Evolutionary conservation across 1,140 invertebrate species (phyloP).

Genomic region (Conus betulinus): DNA sequence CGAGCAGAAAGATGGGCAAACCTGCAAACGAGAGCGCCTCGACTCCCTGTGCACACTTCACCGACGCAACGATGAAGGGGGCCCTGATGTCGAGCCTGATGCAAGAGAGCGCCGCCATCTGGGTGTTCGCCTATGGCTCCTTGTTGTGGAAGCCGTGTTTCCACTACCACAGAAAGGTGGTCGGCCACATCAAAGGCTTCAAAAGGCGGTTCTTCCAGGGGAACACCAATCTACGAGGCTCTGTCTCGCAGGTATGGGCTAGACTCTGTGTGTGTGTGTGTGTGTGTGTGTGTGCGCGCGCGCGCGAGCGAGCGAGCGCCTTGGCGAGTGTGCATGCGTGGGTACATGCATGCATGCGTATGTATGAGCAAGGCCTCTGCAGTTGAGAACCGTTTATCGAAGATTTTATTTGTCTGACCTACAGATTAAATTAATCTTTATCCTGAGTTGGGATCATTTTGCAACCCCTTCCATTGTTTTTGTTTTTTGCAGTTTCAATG

Average conservation of each 20-base stretch:
- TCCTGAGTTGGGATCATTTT: no score
- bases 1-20: no score
- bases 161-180: conserved; percentile 84
- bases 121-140: conserved; percentile 96
- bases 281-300: background rate
- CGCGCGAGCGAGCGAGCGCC: no score
- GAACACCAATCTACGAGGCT: conserved; percentile 91
- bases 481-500: no score
- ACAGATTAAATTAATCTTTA: no score
- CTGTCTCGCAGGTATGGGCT: conserved; percentile 83
- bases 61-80: background rate
- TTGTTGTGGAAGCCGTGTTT: conserved; percentile 96
- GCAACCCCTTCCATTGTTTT: no score
- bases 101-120: conserved; percentile 67
- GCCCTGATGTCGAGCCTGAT: background rate
- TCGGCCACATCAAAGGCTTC: conserved; percentile 91
- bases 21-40: background rate
- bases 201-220: conserved; percentile 92
- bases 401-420: no score
- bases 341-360: no score
- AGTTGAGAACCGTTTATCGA: no score
- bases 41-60: background rate
- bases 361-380: no score
- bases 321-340: no score
- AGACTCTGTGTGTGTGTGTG: conserved; percentile 31